phyloP scores from a whole-genome alignment of 2,888 invertebrate species.

The Mythimna lalbum region DNA sequence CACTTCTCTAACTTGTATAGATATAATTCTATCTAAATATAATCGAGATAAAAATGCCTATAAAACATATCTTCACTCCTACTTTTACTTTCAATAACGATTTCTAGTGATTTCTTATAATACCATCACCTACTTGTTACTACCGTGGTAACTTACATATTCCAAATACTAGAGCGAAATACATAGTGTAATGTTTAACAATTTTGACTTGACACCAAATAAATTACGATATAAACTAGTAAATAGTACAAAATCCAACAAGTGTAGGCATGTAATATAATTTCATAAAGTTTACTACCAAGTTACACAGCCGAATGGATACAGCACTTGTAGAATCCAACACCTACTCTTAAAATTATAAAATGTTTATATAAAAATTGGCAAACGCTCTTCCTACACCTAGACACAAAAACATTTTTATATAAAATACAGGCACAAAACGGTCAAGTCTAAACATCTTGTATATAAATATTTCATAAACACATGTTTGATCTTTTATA shows the following conservation, averaged over 20 bases:
- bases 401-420: conserved; percentile 70
- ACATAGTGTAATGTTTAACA: conserved; percentile 32
- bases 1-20: conserved; percentile 48
- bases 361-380: conserved; percentile 72
- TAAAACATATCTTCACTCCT: conserved; percentile 52
- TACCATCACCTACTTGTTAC: conserved; percentile 67
- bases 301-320: conserved; percentile 72
- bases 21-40: conserved; percentile 61
- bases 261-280: conserved; percentile 54
- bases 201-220: conserved; percentile 58
- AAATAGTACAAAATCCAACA: conserved; percentile 56
- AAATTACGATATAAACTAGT: conserved; percentile 51
- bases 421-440: conserved; percentile 74
- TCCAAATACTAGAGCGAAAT: conserved; percentile 52
- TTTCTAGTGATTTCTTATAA: conserved; percentile 56
- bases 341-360: conserved; percentile 64
- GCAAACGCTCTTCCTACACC: conserved; percentile 77
- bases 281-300: conserved; percentile 45
- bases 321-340: conserved; percentile 62
- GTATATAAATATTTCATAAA: conserved; percentile 46
- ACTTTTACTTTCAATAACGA: conserved; percentile 46
- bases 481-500: conserved; percentile 44
- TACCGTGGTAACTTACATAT: conserved; percentile 64
- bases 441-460: conserved; percentile 49
- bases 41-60: conserved; percentile 68